Conservation (phyloP, 2,113 vertebrate species). For the Eulemur rufifrons region DNA sequence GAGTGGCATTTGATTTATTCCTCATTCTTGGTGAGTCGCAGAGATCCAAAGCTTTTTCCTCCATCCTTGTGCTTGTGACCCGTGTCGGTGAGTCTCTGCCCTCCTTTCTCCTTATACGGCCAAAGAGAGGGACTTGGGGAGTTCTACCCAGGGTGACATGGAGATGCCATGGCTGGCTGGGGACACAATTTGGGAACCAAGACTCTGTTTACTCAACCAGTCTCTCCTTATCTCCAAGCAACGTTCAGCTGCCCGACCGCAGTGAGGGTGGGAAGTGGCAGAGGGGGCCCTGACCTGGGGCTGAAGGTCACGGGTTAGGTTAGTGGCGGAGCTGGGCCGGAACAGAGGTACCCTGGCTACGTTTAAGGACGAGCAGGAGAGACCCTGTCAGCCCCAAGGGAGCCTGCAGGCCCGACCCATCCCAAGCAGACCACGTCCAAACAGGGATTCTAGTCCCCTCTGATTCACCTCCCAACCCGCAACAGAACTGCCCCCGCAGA, state of each 20-base stretch:
- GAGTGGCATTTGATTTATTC: conserved; percentile 48
- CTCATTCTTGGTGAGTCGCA: neutral
- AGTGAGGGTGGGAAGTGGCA: neutral
- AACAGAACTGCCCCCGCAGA: neutral
- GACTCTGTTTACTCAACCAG: conserved; percentile 17
- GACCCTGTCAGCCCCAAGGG: no score
- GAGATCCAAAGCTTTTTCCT: neutral
- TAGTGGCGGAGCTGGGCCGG: neutral
- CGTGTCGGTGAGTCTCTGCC: neutral
- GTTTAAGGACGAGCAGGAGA: neutral
- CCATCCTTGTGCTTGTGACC: conserved; percentile 26
- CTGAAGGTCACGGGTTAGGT: neutral
- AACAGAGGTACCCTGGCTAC: neutral
- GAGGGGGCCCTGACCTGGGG: neutral
- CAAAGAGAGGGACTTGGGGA: conserved; percentile 45
- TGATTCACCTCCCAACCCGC: neutral
- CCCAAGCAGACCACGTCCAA: no score
- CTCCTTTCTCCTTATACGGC: conserved; percentile 65
- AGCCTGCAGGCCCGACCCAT: fast-evolving
- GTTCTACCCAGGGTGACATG: neutral
- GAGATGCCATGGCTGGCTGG: neutral
- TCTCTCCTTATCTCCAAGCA: conserved; percentile 12
- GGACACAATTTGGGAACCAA: neutral
- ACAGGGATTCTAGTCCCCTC: neutral
- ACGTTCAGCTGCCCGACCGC: neutral